Conservation (phyloP, 2,113 vertebrate species). For the Hemicordylus capensis region DNA sequence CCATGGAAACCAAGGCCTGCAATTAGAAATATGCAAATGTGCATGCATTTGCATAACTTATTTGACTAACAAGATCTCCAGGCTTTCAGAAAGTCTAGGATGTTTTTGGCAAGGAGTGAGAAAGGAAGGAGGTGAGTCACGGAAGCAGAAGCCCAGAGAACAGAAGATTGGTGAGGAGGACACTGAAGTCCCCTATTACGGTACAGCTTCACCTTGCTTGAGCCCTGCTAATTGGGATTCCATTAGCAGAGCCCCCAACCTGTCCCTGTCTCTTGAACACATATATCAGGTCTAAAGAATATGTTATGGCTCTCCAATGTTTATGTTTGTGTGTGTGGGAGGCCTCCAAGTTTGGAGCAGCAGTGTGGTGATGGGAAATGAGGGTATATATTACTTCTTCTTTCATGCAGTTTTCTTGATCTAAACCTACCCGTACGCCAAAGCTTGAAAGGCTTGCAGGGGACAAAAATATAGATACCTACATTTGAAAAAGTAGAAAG, state of each 20-base stretch:
- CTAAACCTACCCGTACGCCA: background rate
- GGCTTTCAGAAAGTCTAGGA: background rate
- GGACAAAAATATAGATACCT: too few species aligned
- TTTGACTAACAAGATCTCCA: background rate
- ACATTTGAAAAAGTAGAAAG: too few species aligned
- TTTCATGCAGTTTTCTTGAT: background rate
- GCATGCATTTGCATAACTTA: background rate
- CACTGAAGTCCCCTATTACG: too few species aligned
- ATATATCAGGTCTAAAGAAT: background rate
- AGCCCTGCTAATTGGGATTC: too few species aligned
- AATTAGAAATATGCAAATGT: conserved; percentile 23
- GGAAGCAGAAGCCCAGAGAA: background rate
- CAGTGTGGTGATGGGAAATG: background rate
- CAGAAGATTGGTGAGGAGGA: background rate
- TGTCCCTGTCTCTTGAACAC: background rate
- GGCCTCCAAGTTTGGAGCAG: background rate
- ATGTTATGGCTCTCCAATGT: background rate
- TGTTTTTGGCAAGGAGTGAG: background rate
- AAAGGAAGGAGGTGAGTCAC: background rate
- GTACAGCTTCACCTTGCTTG: too few species aligned
- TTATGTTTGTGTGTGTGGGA: background rate
- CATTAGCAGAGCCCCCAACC: too few species aligned
- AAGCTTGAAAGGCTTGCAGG: background rate
- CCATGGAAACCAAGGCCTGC: conserved; percentile 20
- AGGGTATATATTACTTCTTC: background rate